Evolutionary conservation across 2,113 vertebrate species (phyloP), one percentile per base, ranked within the genome.

Genomic region (Lanius collurio): DNA sequence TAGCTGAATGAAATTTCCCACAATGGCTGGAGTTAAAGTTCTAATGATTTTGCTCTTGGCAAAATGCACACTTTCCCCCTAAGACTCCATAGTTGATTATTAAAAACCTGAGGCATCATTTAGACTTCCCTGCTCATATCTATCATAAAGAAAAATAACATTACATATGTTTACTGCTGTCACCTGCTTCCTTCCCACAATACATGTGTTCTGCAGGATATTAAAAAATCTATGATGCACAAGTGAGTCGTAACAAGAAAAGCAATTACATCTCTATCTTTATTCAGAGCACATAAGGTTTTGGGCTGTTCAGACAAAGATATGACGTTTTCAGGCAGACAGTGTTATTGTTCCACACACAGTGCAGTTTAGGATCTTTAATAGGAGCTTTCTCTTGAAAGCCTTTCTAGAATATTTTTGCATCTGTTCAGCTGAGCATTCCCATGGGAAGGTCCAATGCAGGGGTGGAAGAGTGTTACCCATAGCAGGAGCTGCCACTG

Each of bases 221-320:
- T 97, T 97, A 97, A 97, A 96, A 97, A 97, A 95, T 95, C 96
- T 96, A 96, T 95, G 97, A 95, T 97, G 96, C 97, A 96, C 97
- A 97, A 97, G 97, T 96, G 97, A 97, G 96, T 97, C 70, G 94
- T 97, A 97, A 97, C 89, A 94, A 95, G 96, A 87, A 97, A 97
- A 97, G 95, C 96, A 98, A 98, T 98, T 97, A 97, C 96, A 96
- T 94, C 95, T 96, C 94, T 96, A 55, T 96, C 96, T 96, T 96
- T 96, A 97, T 97, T 97, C 97, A 96, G 93, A 95, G 95, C 97
- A 97, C 96, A 97, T 82, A 91, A 92, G 79, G 89, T 92, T 84
- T 67, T 73, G 91, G 90, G 89, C 90, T 94, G 95, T 89, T 95
- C 96, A 96, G 97, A 95, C 90, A 96, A 94, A 90, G 94, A 96